Conservation (phyloP, 2,113 vertebrate species). For the Aspiorhynchus laticeps region DNA sequence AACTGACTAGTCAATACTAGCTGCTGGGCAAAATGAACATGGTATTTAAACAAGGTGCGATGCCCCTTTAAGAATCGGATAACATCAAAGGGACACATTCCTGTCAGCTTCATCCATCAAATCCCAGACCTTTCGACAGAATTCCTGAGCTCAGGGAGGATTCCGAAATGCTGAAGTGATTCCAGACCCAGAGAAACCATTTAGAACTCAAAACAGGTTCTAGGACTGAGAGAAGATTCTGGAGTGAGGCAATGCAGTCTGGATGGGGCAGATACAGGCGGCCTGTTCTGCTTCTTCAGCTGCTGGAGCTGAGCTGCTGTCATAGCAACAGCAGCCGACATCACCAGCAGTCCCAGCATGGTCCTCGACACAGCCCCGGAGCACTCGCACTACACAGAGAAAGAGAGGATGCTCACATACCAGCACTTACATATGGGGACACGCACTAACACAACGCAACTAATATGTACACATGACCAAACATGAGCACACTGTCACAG, state of each 20-base stretch:
- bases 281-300: constrained; percentile 78
- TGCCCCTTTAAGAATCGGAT: constrained; percentile 19
- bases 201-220: constrained; percentile 16
- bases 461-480: constrained; percentile 8
- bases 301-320: constrained; percentile 81
- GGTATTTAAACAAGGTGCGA: neutral
- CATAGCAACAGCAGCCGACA: constrained; percentile 93
- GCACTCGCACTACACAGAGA: constrained; percentile 64
- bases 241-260: constrained; percentile 61
- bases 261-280: constrained; percentile 77
- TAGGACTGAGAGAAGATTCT: constrained; percentile 32
- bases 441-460: constrained; percentile 37
- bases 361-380: constrained; percentile 69
- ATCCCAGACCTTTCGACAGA: constrained; percentile 4
- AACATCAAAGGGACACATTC: constrained; percentile 31
- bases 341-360: constrained; percentile 84
- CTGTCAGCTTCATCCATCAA: neutral
- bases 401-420: constrained; percentile 66
- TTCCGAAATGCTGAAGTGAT: neutral
- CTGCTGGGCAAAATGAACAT: constrained; percentile 25
- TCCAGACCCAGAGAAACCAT: neutral
- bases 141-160: neutral
- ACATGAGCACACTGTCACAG: neutral
- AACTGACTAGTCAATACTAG: neutral
- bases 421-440: constrained; percentile 49